A percentile compares a stretch with the other conserved stretches of the same genome.
Conservation (phyloP, 92 coral and sea anemone genomes). For the Virgularia gustaviana region DNA sequence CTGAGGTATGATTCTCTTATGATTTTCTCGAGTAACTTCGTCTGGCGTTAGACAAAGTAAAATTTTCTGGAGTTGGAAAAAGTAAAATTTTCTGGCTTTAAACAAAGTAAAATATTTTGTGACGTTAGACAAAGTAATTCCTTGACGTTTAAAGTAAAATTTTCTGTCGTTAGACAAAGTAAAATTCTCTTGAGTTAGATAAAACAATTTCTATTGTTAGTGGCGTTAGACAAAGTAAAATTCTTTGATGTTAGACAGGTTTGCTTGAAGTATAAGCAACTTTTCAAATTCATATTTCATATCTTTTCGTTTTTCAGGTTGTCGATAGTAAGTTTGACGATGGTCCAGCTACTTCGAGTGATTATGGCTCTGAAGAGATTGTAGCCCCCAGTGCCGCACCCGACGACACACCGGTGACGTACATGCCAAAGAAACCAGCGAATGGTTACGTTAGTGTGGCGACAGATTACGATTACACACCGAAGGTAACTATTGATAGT, state of each 20-base stretch:
- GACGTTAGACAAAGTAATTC: neutral
- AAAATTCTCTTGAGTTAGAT: no score
- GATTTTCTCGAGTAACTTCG: no score
- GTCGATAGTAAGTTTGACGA: slow-evolving; percentile 3
- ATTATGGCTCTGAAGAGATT: slow-evolving; percentile 25
- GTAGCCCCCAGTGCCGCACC: neutral
- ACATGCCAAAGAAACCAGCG: slow-evolving; percentile 10
- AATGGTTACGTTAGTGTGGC: slow-evolving; percentile 30
- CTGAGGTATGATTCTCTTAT: slow-evolving; percentile 4
- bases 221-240: no score
- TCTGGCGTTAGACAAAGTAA: no score
- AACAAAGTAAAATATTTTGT: neutral
- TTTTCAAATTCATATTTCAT: no score
- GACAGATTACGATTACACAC: slow-evolving; percentile 4
- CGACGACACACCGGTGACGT: neutral
- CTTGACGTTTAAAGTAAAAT: no score
- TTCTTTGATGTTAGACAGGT: no score
- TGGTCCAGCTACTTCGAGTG: slow-evolving; percentile 23
- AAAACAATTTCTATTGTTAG: no score
- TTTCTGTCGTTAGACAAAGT: no score
- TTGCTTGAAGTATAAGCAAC: no score
- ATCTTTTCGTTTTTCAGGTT: no score
- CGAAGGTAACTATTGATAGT: neutral
- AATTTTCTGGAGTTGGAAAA: neutral
- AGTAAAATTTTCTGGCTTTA: neutral